Base-by-base conservation (phyloP, 2,888 invertebrate genomes). In the Agonum fuliginosum region DNA sequence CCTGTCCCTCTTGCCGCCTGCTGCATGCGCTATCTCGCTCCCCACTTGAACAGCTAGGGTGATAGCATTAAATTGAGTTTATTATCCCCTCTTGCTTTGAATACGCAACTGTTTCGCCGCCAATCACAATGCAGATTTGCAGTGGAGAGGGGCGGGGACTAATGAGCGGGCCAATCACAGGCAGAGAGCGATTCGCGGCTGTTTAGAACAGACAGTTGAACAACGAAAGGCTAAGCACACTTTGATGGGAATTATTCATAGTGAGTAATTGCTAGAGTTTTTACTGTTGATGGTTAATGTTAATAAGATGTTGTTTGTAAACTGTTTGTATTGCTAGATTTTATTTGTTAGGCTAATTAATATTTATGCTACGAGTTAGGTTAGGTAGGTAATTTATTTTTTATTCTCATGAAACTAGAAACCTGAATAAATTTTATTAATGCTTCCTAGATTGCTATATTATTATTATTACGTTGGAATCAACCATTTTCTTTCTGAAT, bases 21-120 rank as follows among this genome's bases (percentile, higher is more conserved):
- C 24, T n/a, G 4, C 12, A 37, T 37, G 3, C n/a, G 3, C 5
- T 43, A 30, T 41, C 74, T 24, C 43, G 10, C 10, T 17, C 19
- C 27, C 19, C 27, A 62, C 58, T 62, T 62, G n/a, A 27, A n/a
- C 14, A 54, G 27, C 20, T 58, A n/a, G 51, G 83, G 83, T 82
- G 84, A 85, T 85, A 85, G 86, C 86, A 87, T 87, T 85, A 87
- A 87, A 87, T 87, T 87, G 87, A 87, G 86, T 87, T 87, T 86
- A 87, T 87, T 86, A 86, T 85, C 84, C 84, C 84, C 86, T 83
- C 86, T 84, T n/a, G 83, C 81, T 80, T n/a, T 86, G 85, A 84
- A 84, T 84, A 83, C 86, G 82, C 85, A 83, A 83, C 81, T 80
- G 80, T 80, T 82, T 81, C 82, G 79, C 82, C 81, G 81, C 85